Conservation (phyloP, 1,140 invertebrate species). For the Nasonia vitripennis region DNA sequence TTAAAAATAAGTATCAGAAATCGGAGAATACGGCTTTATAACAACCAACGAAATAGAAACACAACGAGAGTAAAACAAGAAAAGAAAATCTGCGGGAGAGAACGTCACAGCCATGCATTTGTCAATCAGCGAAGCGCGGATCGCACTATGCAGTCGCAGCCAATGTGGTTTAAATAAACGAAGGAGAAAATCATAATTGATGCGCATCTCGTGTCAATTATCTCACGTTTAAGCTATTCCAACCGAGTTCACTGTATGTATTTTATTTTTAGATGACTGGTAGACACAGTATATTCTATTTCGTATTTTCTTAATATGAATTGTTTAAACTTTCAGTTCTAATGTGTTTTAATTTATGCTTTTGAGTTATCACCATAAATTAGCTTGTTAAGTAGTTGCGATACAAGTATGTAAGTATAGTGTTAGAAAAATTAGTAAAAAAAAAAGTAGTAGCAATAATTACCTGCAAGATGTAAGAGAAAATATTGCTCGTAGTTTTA, state of each 20-base stretch:
- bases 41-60: background rate
- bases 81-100: slow-evolving; percentile 26
- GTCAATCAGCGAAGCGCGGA: slow-evolving; percentile 38
- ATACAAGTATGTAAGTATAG: background rate
- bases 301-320: background rate
- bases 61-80: slow-evolving; percentile 7
- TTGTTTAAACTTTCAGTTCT: too few species aligned
- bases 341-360: too few species aligned
- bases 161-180: slow-evolving; percentile 37
- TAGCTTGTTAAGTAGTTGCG: background rate
- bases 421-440: background rate
- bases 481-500: background rate
- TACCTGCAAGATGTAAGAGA: slow-evolving; percentile 25
- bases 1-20: background rate
- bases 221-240: background rate
- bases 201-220: background rate
- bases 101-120: slow-evolving; percentile 46
- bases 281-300: background rate
- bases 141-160: slow-evolving; percentile 37
- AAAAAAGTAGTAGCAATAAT: slow-evolving; percentile 17
- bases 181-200: slow-evolving; percentile 34
- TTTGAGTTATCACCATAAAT: background rate
- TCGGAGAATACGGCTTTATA: background rate
- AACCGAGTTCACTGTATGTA: background rate
- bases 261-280: background rate